Evolutionary conservation across 2,888 invertebrate species (phyloP).

Genomic region (Troilus luridus): DNA sequence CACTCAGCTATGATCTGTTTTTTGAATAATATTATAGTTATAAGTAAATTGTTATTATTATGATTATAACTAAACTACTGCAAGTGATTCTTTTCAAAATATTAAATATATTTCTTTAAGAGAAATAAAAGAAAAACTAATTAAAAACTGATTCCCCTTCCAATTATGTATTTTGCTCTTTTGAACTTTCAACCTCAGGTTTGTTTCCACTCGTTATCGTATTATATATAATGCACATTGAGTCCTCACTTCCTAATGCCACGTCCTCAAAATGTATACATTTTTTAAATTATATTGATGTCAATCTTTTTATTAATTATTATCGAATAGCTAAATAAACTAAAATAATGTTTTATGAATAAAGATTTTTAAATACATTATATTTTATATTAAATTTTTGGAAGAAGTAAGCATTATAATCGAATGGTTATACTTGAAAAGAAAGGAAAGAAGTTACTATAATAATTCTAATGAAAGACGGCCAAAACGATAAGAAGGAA

Average conservation of each 20-base stretch:
- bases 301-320: background rate
- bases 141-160: background rate
- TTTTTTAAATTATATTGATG: background rate
- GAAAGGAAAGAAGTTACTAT: too few relatives aligned
- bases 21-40: background rate
- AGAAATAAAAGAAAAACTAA: background rate
- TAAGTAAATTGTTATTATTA: background rate
- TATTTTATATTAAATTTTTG: too few relatives aligned
- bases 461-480: too few relatives aligned
- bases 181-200: background rate
- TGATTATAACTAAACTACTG: background rate
- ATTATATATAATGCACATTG: background rate
- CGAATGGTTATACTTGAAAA: too few relatives aligned
- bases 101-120: background rate
- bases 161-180: slow-evolving; percentile 3
- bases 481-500: too few relatives aligned
- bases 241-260: background rate
- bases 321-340: background rate
- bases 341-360: background rate
- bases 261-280: background rate
- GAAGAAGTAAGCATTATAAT: too few relatives aligned
- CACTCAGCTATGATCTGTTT: slow-evolving; percentile 7
- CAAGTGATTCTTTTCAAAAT: background rate
- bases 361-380: too few relatives aligned
- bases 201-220: background rate